A percentile compares a stretch with the other conserved stretches of the same genome.
These are phyloP conservation scores for Sitobion miscanthi DNA, from an alignment of 1,140 invertebrate genomes.

Conservation along the genomic window DNA sequence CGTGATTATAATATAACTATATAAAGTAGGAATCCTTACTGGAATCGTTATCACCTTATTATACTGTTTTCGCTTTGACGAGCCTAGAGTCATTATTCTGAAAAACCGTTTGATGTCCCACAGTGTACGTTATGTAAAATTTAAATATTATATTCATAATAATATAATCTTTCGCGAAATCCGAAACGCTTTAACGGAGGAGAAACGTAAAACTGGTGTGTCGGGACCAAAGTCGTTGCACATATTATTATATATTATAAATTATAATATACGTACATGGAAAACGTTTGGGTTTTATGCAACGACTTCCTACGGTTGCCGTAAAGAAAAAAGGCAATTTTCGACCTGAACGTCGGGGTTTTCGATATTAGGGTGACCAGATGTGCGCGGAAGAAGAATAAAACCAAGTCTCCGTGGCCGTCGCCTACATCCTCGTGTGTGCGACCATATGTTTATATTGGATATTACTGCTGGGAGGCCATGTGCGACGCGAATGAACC, in stretches of 20 bases:
- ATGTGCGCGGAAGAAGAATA: neutral
- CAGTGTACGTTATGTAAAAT: too few species aligned
- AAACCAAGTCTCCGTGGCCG: neutral
- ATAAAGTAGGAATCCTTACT: too few species aligned
- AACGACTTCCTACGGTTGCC: neutral
- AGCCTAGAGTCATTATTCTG: too few species aligned
- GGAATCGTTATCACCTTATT: too few species aligned
- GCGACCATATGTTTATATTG: slow-evolving; percentile 33
- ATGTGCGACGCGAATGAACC: slow-evolving; percentile 32
- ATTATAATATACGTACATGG: neutral
- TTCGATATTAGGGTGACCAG: neutral
- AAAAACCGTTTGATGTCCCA: too few species aligned
- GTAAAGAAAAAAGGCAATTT: neutral
- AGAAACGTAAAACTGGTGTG: neutral
- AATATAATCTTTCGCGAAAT: neutral
- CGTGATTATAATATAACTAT: too few species aligned
- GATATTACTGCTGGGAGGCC: neutral
- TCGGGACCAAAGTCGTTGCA: neutral
- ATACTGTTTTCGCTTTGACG: too few species aligned
- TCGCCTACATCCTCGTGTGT: slow-evolving; percentile 12
- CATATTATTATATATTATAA: too few species aligned
- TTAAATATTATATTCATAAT: too few species aligned
- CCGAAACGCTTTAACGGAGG: neutral
- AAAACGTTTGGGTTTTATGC: neutral
- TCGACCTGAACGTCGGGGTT: neutral